These are phyloP conservation scores for Caenorhabditis brenneri DNA, from an alignment of 1,140 invertebrate genomes.

Conservation along the genomic window DNA sequence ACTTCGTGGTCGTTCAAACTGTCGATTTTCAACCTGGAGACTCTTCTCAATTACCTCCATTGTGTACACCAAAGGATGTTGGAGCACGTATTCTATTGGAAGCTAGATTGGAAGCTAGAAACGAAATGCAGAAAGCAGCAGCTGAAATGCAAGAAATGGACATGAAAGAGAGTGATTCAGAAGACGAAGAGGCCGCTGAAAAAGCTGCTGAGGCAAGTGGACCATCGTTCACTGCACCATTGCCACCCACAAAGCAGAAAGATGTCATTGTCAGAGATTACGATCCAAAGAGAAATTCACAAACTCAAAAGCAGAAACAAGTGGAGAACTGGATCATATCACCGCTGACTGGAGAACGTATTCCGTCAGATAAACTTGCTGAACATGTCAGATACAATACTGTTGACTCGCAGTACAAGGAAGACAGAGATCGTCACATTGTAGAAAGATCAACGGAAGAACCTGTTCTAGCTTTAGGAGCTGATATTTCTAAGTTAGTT, in stretches of 20 bases:
- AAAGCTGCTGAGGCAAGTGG: background rate
- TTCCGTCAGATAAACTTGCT: slow-evolving; percentile 92
- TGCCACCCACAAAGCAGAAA: slow-evolving; percentile 47
- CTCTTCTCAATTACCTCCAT: slow-evolving; percentile 63
- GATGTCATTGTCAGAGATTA: slow-evolving; percentile 92
- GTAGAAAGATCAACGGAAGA: slow-evolving; percentile 83
- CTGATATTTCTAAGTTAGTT: slow-evolving; percentile 80
- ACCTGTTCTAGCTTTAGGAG: slow-evolving; percentile 82
- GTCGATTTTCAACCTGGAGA: slow-evolving; percentile 89
- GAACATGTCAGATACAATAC: slow-evolving; percentile 90
- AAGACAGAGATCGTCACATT: slow-evolving; percentile 87
- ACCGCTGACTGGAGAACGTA: slow-evolving; percentile 94
- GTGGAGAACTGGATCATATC: slow-evolving; percentile 92
- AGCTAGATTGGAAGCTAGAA: too few species aligned
- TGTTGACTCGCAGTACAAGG: slow-evolving; percentile 95
- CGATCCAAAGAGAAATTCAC: slow-evolving; percentile 78
- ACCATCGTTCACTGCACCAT: slow-evolving; percentile 36
- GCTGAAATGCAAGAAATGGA: slow-evolving; percentile 68
- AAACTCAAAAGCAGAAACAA: slow-evolving; percentile 72
- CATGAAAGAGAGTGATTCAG: slow-evolving; percentile 68
- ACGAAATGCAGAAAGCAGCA: slow-evolving; percentile 66
- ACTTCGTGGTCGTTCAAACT: slow-evolving; percentile 99
- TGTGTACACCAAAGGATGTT: slow-evolving; percentile 68
- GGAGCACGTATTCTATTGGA: slow-evolving; percentile 67
- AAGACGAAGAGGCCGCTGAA: slow-evolving; percentile 53